These are phyloP conservation scores for Pseudorasbora parva DNA, from an alignment of 2,113 vertebrate genomes.

Conservation along the genomic window DNA sequence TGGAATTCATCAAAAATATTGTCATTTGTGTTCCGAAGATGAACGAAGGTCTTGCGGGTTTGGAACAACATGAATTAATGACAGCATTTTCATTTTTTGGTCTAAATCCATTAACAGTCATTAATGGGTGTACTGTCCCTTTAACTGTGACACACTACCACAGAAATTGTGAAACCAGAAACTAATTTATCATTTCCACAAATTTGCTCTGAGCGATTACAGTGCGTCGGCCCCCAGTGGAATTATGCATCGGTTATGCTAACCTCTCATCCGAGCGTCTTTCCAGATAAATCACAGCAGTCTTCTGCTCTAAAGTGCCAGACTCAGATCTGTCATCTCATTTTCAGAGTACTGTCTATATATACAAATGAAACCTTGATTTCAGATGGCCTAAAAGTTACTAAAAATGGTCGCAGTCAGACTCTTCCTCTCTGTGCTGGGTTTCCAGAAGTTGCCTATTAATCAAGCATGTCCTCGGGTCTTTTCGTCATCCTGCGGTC, in stretches of 20 bases:
- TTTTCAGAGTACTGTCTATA: slow-evolving; percentile 10
- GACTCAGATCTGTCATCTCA: background rate
- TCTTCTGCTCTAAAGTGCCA: background rate
- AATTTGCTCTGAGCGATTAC: slow-evolving; percentile 33
- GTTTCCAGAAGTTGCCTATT: slow-evolving; percentile 27
- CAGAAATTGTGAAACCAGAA: slow-evolving; percentile 18
- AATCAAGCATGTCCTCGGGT: slow-evolving; percentile 41
- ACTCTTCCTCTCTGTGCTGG: background rate
- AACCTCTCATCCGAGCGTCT: slow-evolving; percentile 37
- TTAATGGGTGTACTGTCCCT: background rate
- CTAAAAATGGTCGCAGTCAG: background rate
- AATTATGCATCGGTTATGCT: slow-evolving; percentile 41
- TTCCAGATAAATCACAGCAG: slow-evolving; percentile 31
- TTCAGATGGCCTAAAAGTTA: background rate
- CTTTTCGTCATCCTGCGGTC: slow-evolving; percentile 3
- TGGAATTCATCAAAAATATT: no score
- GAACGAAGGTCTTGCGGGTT: no score
- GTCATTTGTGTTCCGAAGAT: no score
- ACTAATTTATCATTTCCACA: slow-evolving; percentile 46
- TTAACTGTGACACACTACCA: background rate
- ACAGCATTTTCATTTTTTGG: no score
- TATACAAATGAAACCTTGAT: slow-evolving; percentile 10
- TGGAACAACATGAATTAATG: no score
- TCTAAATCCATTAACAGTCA: background rate
- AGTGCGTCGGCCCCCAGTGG: slow-evolving; percentile 14